These are phyloP conservation scores for Goniozus legneri DNA, from an alignment of 1,140 invertebrate genomes.

Conservation along the genomic window DNA sequence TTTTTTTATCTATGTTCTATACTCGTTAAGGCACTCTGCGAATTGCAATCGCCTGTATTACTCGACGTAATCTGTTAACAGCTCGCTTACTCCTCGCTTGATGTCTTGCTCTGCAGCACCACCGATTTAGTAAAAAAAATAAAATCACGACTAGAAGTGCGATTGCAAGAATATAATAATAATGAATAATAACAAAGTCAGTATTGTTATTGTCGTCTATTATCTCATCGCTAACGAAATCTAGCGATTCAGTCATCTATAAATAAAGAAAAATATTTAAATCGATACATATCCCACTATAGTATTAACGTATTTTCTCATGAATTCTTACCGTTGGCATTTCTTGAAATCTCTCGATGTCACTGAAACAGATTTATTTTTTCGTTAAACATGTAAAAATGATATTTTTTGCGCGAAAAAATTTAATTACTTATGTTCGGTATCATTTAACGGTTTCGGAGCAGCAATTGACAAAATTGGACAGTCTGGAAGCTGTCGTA, in stretches of 20 bases:
- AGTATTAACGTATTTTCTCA: constrained; percentile 11
- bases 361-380: constrained; percentile 48
- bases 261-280: too few species aligned
- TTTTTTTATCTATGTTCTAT: too few species aligned
- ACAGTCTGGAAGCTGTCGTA: constrained; percentile 63
- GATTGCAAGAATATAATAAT: constrained; percentile 35
- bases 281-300: constrained; percentile 10
- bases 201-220: constrained; percentile 12
- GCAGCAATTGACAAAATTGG: constrained; percentile 60
- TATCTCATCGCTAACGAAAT: constrained; percentile 18
- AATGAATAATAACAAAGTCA: constrained; percentile 19
- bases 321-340: constrained; percentile 46
- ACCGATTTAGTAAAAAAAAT: constrained; percentile 36
- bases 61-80: constrained; percentile 41
- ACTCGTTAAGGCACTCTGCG: constrained; percentile 47
- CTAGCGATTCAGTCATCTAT: too few species aligned
- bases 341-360: constrained; percentile 72
- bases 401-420: too few species aligned
- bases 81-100: constrained; percentile 43
- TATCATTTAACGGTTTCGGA: constrained; percentile 67
- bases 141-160: constrained; percentile 29
- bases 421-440: constrained; percentile 63
- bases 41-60: constrained; percentile 45
- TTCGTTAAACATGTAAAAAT: constrained; percentile 1
- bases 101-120: constrained; percentile 35